Evolutionary conservation across 2,113 vertebrate genomes (phyloP).

Genomic region (Gavia stellata): DNA sequence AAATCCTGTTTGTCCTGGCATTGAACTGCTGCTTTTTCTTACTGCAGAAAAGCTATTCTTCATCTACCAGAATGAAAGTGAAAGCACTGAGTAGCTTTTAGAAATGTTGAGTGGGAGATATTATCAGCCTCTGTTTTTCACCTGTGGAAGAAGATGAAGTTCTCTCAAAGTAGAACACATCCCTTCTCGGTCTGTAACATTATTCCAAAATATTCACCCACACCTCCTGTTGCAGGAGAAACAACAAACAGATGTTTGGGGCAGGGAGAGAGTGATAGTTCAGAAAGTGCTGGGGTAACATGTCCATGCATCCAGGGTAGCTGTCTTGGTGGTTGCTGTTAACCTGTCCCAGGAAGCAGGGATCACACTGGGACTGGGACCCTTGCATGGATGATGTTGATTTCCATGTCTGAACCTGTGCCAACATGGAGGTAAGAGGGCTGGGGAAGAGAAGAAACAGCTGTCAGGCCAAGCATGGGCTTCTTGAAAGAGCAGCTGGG

Average conservation of each 20-base stretch:
- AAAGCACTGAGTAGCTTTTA: not conserved
- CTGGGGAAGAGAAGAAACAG: not conserved
- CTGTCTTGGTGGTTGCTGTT: not conserved
- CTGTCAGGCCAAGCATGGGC: not conserved
- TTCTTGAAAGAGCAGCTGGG: not conserved
- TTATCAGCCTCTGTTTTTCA: accelerated
- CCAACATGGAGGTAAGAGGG: not conserved
- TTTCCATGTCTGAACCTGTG: not conserved
- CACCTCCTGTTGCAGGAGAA: not conserved
- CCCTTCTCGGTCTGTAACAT: not conserved
- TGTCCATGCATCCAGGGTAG: not conserved
- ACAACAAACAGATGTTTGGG: not conserved
- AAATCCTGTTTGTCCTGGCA: not conserved
- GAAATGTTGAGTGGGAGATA: not conserved
- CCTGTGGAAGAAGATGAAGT: not conserved
- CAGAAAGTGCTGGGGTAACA: not conserved
- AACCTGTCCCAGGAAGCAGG: not conserved
- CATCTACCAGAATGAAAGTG: not conserved
- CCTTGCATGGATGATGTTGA: not conserved
- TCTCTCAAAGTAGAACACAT: not conserved
- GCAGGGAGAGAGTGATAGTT: not conserved
- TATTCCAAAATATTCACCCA: not conserved
- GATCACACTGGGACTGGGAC: not conserved
- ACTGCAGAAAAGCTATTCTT: not conserved
- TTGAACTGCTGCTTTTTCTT: not conserved